Percentiles rank a stretch among this genome's conserved stretches.
Evolutionary conservation across 2,888 invertebrate species (phyloP).

Genomic region (Coecobrya sp.): DNA sequence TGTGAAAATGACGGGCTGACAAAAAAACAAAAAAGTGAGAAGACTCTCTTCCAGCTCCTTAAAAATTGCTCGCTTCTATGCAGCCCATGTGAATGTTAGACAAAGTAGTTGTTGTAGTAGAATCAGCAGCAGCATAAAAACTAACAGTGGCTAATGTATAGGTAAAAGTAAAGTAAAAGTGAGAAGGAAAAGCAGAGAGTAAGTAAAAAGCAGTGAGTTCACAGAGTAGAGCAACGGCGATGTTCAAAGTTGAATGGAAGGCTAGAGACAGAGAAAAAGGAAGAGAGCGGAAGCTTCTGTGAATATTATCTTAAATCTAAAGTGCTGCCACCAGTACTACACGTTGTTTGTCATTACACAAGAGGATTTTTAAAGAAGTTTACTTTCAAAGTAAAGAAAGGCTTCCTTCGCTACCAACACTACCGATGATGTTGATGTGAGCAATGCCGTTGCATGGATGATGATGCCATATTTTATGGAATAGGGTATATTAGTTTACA

Average conservation of each 20-base stretch:
- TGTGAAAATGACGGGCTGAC: slow-evolving; percentile 35
- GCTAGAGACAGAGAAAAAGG: slow-evolving; percentile 4
- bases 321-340: slow-evolving; percentile 65
- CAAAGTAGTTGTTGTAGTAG: slow-evolving; percentile 15
- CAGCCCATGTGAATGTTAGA: slow-evolving; percentile 14
- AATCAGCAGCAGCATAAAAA: neutral
- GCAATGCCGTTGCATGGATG: neutral
- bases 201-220: neutral
- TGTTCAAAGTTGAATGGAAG: slow-evolving; percentile 46
- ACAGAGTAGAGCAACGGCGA: neutral
- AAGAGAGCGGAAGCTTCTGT: slow-evolving; percentile 63
- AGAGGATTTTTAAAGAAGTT: slow-evolving; percentile 64
- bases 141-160: slow-evolving; percentile 1
- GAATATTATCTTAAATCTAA: slow-evolving; percentile 75
- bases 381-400: slow-evolving; percentile 37
- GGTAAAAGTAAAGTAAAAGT: neutral
- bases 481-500: neutral
- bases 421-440: neutral
- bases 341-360: slow-evolving; percentile 75
- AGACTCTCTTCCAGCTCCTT: slow-evolving; percentile 11
- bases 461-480: neutral
- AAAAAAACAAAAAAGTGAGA: slow-evolving; percentile 44
- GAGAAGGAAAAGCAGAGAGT: slow-evolving; percentile 9
- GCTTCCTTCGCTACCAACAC: neutral
- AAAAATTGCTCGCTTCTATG: slow-evolving; percentile 28